Conservation (phyloP, 2,797 vertebrate genomes). For the Parauchenoglanis punctatus region DNA sequence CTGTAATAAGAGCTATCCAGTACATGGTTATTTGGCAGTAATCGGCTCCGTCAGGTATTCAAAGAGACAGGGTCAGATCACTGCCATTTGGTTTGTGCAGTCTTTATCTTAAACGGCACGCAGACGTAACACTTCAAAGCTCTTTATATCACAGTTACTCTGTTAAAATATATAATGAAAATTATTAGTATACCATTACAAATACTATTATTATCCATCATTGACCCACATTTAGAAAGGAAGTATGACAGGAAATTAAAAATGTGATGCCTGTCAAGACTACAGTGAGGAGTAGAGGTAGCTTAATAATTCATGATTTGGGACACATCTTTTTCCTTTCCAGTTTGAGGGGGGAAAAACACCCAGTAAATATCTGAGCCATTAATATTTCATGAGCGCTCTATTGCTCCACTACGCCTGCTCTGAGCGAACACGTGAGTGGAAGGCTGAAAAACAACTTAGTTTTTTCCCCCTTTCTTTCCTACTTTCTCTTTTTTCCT, state of each 20-base stretch:
- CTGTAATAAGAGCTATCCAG: background rate
- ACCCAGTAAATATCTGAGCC: conserved; percentile 58
- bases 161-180: background rate
- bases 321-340: conserved; percentile 54
- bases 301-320: conserved; percentile 62
- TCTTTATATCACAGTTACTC: background rate
- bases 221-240: conserved; percentile 52
- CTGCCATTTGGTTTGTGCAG: background rate
- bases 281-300: conserved; percentile 45
- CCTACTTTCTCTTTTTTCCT: background rate
- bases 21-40: background rate
- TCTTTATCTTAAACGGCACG: background rate
- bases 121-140: background rate
- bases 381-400: conserved; percentile 61
- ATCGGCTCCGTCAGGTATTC: background rate
- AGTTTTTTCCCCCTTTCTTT: background rate
- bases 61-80: background rate
- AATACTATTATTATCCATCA: conserved; percentile 28
- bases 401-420: conserved; percentile 56
- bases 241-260: conserved; percentile 44
- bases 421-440: conserved; percentile 24
- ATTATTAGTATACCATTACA: conserved; percentile 2
- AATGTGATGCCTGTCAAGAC: conserved; percentile 49
- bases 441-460: conserved; percentile 43
- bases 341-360: conserved; percentile 46